These are phyloP conservation scores for Opisthocomus hoazin DNA, from an alignment of 2,113 vertebrate genomes.

Conservation along the genomic window DNA sequence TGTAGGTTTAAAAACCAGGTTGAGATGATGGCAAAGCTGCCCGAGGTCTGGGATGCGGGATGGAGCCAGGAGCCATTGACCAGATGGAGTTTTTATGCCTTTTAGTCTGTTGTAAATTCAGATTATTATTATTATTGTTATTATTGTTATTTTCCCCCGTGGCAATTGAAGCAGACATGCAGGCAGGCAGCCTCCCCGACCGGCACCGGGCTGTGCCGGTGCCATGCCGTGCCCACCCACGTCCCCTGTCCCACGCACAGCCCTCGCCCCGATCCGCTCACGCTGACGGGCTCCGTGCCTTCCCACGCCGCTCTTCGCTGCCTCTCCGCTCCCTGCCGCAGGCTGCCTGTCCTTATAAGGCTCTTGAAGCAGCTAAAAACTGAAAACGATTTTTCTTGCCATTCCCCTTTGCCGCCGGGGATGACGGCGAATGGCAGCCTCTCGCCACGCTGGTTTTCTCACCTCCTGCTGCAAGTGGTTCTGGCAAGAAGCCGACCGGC, in stretches of 20 bases:
- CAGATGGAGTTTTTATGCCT: background rate
- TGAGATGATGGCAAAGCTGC: background rate
- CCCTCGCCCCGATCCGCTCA: background rate
- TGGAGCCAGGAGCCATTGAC: background rate
- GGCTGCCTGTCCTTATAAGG: background rate
- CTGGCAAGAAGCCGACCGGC: rapidly evolving
- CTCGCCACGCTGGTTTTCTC: background rate
- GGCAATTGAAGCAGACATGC: background rate
- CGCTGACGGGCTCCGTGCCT: background rate
- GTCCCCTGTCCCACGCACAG: background rate
- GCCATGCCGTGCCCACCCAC: background rate
- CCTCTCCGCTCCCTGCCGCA: background rate
- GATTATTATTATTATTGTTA: too few species aligned
- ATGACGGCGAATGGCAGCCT: background rate
- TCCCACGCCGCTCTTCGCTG: background rate
- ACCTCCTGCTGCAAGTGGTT: rapidly evolving
- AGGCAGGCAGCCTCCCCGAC: conserved; percentile 6
- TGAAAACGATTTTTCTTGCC: rapidly evolving
- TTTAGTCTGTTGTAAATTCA: background rate
- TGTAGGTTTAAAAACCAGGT: background rate
- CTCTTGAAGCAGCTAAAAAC: background rate
- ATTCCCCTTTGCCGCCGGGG: background rate
- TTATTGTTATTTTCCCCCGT: background rate
- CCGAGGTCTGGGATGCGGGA: rapidly evolving
- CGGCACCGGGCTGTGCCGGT: background rate